A percentile compares a stretch with the other conserved stretches of the same genome.
Conservation (phyloP, 2,888 invertebrate genomes). For the Heliconius ismenius region DNA sequence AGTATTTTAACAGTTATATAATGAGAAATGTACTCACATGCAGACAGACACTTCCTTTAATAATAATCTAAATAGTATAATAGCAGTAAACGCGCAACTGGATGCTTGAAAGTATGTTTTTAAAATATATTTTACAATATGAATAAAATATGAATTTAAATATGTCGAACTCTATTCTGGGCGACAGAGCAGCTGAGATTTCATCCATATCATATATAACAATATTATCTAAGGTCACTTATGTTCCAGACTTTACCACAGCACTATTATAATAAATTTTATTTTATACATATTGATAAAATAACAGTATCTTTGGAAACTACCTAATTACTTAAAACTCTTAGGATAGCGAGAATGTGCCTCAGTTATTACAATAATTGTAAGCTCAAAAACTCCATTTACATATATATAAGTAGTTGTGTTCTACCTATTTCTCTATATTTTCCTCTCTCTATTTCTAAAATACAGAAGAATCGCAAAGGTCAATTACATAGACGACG, state of each 20-base stretch:
- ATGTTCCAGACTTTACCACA: constrained; percentile 26
- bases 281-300: neutral
- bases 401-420: neutral
- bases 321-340: no score
- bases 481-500: neutral
- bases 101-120: neutral
- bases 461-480: neutral
- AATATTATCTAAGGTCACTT: constrained; percentile 38
- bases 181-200: constrained; percentile 36
- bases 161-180: constrained; percentile 18
- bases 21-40: neutral
- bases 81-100: neutral
- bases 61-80: constrained; percentile 1
- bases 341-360: neutral
- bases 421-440: neutral
- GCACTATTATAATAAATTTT: neutral
- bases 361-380: neutral
- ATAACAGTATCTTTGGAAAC: no score
- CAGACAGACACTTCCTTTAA: neutral
- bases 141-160: constrained; percentile 19
- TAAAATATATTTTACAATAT: constrained; percentile 3
- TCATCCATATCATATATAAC: constrained; percentile 23
- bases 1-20: neutral
- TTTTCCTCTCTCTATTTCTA: neutral
- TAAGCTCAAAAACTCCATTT: neutral